phyloP scores from a whole-genome alignment of 1,140 invertebrate species.

The Magallana angulata region DNA sequence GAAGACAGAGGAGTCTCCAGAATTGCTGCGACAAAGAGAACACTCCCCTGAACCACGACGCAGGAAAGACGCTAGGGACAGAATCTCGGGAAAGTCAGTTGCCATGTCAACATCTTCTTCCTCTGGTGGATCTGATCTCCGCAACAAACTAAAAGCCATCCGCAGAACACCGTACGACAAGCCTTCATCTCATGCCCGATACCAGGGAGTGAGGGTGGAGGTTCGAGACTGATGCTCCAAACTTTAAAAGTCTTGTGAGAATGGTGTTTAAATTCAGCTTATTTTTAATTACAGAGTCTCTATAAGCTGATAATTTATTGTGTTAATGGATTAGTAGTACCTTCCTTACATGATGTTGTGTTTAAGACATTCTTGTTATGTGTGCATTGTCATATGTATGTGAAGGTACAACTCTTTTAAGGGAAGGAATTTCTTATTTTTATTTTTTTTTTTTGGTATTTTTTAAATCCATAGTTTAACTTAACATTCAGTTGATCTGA shows the following conservation, averaged over 20 bases:
- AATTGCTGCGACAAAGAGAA: neutral
- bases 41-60: neutral
- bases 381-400: no score
- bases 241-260: no score
- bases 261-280: no score
- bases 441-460: no score
- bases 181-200: neutral
- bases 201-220: constrained; percentile 16
- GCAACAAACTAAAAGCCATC: constrained; percentile 31
- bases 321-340: no score
- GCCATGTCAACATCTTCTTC: neutral
- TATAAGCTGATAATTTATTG: neutral
- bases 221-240: constrained; percentile 12
- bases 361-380: no score
- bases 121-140: constrained; percentile 14
- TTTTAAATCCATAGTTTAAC: no score
- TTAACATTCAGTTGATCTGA: no score
- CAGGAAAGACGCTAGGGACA: constrained; percentile 21
- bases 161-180: constrained; percentile 33
- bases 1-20: neutral
- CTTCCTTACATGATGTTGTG: no score
- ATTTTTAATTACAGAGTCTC: no score
- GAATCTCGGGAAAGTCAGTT: constrained; percentile 32
- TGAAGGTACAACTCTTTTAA: no score
- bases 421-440: no score